Base-by-base conservation (phyloP, 2,888 invertebrate species). In the Napeogenes inachia region DNA sequence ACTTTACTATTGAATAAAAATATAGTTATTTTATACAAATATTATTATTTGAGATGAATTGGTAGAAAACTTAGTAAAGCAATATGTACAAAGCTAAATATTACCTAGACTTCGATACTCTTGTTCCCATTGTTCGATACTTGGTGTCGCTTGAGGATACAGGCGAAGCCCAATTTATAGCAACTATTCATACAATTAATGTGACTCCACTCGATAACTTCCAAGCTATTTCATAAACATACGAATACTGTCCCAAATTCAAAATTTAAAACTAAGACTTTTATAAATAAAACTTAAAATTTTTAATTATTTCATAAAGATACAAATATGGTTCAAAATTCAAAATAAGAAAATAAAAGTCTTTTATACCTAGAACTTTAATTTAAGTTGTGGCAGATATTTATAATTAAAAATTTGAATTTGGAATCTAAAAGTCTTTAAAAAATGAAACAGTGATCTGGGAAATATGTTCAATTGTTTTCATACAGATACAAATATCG, bases 111-210 rank as follows among this genome's bases (percentile, higher is more conserved):
- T 63, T 60, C 46, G 55, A 56, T 60, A 56, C 60, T 58, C 60
- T 58, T 63, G 63, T 66, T 46, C 62, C 58, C 60, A 62, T 66
- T 62, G 66, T 66, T 64, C 66, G 59, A 66, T 64, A 66, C 57
- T 58, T 56, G 56, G 46, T 47, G 60, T 54, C 57, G 65, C 65
- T 60, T 56, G 58, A 46, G 61, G 63, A 63, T 45, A 33, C 32
- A 45, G 38, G 35, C 42, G 57, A 57, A 53, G 54, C 55, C 46
- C 12, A 55, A 59, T 59, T 59, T 63, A 63, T 63, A 61, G 13
- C 13, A 47, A 47, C 21, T 13, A 47, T 47, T 47, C 35, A 35
- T n/a, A 47, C 47, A 47, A 47, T 47, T 6, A 47, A 47, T 47
- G 47, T 21, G 21, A 47, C 47, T 46, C 46, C 21, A 21, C 35